phyloP scores from a whole-genome alignment of 2,113 vertebrate genomes.

The Rallus limicola region DNA sequence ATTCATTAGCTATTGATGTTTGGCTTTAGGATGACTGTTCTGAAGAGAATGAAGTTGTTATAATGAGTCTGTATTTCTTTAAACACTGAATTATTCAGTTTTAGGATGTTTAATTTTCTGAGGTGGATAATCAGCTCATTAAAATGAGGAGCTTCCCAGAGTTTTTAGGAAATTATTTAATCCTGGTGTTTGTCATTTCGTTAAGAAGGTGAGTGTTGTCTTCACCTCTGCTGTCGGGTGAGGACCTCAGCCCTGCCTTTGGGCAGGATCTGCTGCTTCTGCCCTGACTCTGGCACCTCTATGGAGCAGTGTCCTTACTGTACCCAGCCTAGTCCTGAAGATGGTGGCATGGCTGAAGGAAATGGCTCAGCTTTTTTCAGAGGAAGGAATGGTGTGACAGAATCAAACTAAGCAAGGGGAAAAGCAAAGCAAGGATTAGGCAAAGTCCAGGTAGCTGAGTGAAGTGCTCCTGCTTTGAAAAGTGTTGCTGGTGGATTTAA shows the following conservation, averaged over 20 bases:
- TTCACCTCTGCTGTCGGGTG: neutral
- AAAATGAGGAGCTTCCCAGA: neutral
- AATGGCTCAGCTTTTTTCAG: neutral
- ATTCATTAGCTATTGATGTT: neutral
- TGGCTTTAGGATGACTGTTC: neutral
- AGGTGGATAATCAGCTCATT: neutral
- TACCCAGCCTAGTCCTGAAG: neutral
- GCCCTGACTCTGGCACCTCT: neutral
- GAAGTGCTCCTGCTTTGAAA: neutral
- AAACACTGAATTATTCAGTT: neutral
- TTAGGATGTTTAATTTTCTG: neutral
- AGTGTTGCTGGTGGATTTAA: neutral
- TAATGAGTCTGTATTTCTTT: neutral
- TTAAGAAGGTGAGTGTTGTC: neutral
- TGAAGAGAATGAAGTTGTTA: neutral
- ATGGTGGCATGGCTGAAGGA: neutral
- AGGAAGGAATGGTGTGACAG: neutral
- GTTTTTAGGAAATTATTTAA: neutral
- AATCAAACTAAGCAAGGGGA: neutral
- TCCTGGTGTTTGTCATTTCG: neutral
- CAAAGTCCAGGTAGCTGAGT: neutral
- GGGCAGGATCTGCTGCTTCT: neutral
- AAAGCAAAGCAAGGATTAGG: neutral
- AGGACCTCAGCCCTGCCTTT: neutral
- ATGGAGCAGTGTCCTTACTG: neutral